phyloP scores from a whole-genome alignment of 2,797 vertebrate species.

The Poecile montanus region DNA sequence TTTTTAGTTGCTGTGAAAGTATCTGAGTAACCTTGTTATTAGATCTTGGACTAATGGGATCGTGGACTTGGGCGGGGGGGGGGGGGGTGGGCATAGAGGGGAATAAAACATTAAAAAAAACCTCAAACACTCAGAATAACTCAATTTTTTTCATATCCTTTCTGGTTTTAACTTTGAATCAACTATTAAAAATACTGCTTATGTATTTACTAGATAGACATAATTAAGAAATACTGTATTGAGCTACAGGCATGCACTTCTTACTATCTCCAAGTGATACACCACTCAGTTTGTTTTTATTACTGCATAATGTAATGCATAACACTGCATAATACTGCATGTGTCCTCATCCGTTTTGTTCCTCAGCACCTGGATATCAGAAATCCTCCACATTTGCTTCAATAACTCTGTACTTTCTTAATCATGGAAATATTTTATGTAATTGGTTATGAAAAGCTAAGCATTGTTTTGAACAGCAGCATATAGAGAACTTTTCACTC shows the following conservation, averaged over 20 bases:
- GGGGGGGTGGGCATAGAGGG: fast-evolving
- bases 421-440: not conserved
- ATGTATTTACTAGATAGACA: not conserved
- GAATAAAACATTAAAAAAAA: not conserved
- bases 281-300: not conserved
- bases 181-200: not conserved
- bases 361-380: not conserved
- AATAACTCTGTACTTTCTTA: not conserved
- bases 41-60: not conserved
- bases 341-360: not conserved
- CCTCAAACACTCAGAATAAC: not conserved
- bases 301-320: not conserved
- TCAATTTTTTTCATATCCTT: not conserved
- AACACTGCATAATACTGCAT: not conserved
- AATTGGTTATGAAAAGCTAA: not conserved
- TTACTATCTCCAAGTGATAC: not conserved
- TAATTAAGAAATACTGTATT: not conserved
- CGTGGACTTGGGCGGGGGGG: fast-evolving
- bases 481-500: not conserved
- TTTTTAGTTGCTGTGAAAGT: not conserved
- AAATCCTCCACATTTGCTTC: not conserved
- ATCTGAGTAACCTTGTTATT: not conserved
- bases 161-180: not conserved
- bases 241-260: not conserved
- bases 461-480: not conserved